phyloP scores from a whole-genome alignment of 2,113 vertebrate species.

The Gulo gulo region DNA sequence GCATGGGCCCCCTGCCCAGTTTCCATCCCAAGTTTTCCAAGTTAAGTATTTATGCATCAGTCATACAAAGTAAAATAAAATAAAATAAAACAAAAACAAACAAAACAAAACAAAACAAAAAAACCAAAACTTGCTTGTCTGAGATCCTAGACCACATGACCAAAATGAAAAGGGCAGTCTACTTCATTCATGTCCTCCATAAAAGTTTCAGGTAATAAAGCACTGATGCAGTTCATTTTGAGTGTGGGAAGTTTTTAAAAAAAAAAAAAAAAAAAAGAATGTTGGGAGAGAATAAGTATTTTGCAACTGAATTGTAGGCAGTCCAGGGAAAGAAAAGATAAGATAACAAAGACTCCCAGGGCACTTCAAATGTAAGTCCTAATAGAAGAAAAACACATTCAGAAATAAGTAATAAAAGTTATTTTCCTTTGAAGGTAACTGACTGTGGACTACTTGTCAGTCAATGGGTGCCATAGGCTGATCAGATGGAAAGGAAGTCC shows the following conservation, averaged over 20 bases:
- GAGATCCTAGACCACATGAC: background rate
- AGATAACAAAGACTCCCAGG: background rate
- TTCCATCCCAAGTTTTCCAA: background rate
- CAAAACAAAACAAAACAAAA: background rate
- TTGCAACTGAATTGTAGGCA: background rate
- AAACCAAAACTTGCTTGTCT: background rate
- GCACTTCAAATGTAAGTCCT: background rate
- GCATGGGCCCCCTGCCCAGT: background rate
- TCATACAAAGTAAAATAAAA: background rate
- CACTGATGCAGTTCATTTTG: background rate
- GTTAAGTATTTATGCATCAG: background rate
- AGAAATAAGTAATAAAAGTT: slow-evolving; percentile 27
- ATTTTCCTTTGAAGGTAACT: background rate
- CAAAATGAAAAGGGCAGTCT: background rate
- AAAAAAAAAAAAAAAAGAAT: background rate
- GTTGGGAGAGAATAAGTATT: background rate
- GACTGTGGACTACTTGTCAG: background rate
- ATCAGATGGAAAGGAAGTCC: background rate
- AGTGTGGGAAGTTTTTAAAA: background rate
- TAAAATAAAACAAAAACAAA: background rate
- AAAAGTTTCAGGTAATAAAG: background rate
- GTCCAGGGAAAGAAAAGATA: background rate
- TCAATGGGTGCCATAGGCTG: background rate
- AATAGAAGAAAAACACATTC: background rate
- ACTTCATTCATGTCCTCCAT: background rate